Evolutionary conservation across 2,888 invertebrate species (phyloP).

Genomic region (Polyommatus iphigenia): DNA sequence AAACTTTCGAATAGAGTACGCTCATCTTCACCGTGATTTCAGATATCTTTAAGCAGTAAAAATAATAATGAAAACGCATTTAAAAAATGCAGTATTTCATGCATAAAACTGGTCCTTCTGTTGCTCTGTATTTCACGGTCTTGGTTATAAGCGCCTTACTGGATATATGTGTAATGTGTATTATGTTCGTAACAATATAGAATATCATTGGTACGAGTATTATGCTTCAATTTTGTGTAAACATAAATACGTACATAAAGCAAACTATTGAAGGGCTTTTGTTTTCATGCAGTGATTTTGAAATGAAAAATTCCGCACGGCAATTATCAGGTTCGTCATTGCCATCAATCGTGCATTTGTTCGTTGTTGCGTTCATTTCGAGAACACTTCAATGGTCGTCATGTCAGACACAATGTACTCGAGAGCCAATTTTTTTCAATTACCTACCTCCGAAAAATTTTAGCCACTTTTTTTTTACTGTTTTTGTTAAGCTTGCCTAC

Average conservation of each 20-base stretch:
- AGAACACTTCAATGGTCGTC: neutral
- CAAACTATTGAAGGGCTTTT: neutral
- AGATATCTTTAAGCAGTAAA: no score
- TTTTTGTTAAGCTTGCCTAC: neutral
- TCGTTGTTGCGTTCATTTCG: neutral
- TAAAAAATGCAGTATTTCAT: no score
- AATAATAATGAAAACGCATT: no score
- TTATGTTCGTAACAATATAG: no score
- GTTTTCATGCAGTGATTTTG: neutral
- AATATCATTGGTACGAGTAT: no score
- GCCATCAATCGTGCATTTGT: neutral
- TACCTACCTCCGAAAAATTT: neutral
- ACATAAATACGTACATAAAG: neutral
- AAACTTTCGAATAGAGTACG: no score
- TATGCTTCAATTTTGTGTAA: neutral
- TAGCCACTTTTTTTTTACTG: neutral
- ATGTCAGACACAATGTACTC: neutral
- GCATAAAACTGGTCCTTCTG: no score
- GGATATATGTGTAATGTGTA: no score
- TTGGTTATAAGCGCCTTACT: no score
- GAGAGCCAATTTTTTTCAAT: constrained; percentile 9
- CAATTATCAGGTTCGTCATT: constrained; percentile 9
- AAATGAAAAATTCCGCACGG: neutral
- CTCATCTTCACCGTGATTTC: no score
- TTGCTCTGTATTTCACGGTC: no score